phyloP scores from a whole-genome alignment of 2,888 invertebrate genomes.

The Chrysomela aeneicollis region DNA sequence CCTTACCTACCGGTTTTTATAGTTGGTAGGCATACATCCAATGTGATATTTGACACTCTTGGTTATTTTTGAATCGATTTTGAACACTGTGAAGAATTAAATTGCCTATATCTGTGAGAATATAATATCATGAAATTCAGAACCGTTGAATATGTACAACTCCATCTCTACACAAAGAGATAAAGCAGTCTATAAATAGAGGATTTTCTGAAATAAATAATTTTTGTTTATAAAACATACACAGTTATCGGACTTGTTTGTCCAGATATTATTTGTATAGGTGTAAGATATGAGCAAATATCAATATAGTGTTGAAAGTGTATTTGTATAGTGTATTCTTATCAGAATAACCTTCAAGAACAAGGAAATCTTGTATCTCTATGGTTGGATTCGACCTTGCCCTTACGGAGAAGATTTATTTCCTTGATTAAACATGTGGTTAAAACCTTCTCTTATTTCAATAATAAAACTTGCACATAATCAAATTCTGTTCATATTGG shows the following conservation, averaged over 20 bases:
- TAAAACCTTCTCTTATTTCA: too few species aligned
- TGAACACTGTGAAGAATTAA: not conserved
- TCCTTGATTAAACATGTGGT: too few species aligned
- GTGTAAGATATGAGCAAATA: slow-evolving; percentile 13
- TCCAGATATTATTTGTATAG: slow-evolving; percentile 24
- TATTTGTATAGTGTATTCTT: not conserved
- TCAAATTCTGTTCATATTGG: too few species aligned
- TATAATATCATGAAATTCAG: not conserved
- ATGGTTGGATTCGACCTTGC: not conserved
- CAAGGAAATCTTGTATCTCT: not conserved
- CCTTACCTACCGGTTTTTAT: too few species aligned
- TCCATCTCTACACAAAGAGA: not conserved
- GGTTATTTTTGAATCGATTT: too few species aligned
- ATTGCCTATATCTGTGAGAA: not conserved
- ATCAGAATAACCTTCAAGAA: slow-evolving; percentile 1
- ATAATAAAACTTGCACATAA: too few species aligned
- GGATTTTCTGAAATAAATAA: slow-evolving; percentile 2
- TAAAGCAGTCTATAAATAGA: slow-evolving; percentile 12
- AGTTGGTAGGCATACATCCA: too few species aligned
- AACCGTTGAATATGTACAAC: not conserved
- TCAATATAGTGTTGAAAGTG: slow-evolving; percentile 12
- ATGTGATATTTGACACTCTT: not conserved
- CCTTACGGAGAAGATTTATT: not conserved
- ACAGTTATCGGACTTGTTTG: slow-evolving; percentile 19
- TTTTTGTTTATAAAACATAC: slow-evolving; percentile 11